phyloP scores from a whole-genome alignment of 2,797 vertebrate genomes.

The Spea hammondii region DNA sequence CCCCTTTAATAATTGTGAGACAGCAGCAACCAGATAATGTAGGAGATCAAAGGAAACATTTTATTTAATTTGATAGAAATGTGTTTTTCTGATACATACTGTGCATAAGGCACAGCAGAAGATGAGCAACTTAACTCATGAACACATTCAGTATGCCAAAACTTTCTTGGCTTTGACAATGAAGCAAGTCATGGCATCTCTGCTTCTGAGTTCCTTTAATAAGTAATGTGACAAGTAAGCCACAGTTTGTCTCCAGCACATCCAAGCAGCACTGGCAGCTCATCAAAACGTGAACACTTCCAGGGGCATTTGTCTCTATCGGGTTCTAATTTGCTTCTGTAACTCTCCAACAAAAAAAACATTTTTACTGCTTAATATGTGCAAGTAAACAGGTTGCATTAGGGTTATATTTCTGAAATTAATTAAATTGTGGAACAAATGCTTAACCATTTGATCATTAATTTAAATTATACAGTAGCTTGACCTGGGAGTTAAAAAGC shows the following conservation, averaged over 20 bases:
- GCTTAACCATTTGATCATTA: no score
- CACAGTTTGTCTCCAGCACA: conserved; percentile 35
- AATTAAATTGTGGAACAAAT: neutral
- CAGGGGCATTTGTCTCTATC: conserved; percentile 4
- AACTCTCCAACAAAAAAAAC: neutral
- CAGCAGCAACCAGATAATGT: neutral
- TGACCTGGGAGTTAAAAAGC: neutral
- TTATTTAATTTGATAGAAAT: conserved; percentile 3
- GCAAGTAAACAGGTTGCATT: neutral
- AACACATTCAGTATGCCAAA: conserved; percentile 33
- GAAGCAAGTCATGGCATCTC: conserved; percentile 9
- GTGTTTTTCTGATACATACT: conserved; percentile 1
- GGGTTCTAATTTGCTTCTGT: neutral
- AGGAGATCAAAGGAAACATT: conserved; percentile 22
- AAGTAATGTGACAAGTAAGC: conserved; percentile 40
- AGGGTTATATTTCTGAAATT: neutral
- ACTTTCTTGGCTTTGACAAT: conserved; percentile 22
- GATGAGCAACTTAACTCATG: conserved; percentile 42
- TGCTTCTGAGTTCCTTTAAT: conserved; percentile 32
- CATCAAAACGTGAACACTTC: conserved; percentile 25
- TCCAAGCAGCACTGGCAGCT: conserved; percentile 30
- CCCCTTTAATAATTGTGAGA: no score
- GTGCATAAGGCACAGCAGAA: conserved; percentile 33
- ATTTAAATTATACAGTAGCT: no score
- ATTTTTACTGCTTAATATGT: neutral